Evolutionary conservation across 2,113 vertebrate species (phyloP).

Genomic region (Sturnus vulgaris): DNA sequence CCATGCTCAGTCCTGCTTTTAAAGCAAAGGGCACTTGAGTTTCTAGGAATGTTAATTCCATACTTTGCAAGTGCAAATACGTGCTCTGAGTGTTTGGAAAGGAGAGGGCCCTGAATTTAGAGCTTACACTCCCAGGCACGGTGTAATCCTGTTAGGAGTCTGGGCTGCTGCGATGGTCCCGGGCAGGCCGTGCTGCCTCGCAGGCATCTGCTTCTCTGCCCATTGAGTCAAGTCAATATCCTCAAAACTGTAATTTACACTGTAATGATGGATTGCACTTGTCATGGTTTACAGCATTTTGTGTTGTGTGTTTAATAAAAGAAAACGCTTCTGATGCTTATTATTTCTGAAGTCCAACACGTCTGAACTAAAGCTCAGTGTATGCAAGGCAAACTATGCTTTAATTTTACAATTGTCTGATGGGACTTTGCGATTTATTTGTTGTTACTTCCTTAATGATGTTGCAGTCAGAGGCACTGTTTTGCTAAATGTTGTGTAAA

Average conservation of each 20-base stretch:
- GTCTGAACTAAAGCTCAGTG: constrained; percentile 59
- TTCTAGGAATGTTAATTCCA: constrained; percentile 7
- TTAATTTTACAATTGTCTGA: constrained; percentile 73
- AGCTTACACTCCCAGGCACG: neutral
- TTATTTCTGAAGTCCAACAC: constrained; percentile 50
- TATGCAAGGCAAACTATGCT: constrained; percentile 63
- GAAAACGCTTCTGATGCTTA: constrained; percentile 15
- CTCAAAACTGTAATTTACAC: constrained; percentile 65
- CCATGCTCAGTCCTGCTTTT: neutral
- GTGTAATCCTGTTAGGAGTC: constrained; percentile 29
- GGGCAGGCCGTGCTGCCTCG: neutral
- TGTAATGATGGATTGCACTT: constrained; percentile 54
- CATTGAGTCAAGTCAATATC: constrained; percentile 29
- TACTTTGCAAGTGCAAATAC: neutral
- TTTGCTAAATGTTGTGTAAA: constrained; percentile 94
- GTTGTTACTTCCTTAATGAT: constrained; percentile 78
- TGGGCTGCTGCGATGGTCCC: neutral
- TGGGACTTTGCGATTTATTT: constrained; percentile 71
- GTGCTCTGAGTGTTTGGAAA: neutral
- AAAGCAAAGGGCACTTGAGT: neutral
- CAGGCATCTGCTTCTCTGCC: constrained; percentile 58
- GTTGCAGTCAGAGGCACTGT: constrained; percentile 81
- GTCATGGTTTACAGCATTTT: constrained; percentile 31
- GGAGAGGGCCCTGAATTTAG: neutral
- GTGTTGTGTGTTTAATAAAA: constrained; percentile 39